These are phyloP conservation scores for Apostichopus japonicus DNA, from an alignment of 35 echinoderm and acorn worm genomes.

Conservation along the genomic window DNA sequence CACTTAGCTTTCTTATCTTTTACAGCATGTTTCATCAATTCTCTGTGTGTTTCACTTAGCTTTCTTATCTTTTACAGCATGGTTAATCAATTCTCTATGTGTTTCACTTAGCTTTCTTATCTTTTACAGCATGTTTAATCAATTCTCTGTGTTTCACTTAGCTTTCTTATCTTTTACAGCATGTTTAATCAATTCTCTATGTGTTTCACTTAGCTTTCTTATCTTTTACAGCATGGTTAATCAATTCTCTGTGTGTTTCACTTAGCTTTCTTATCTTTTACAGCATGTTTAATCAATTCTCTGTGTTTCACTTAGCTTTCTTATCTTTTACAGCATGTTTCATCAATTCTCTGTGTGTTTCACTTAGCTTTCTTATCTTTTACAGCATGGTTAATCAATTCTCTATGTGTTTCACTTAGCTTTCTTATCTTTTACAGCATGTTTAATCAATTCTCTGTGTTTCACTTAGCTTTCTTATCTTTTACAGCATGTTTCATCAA, in stretches of 20 bases:
- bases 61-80: conserved; percentile 43
- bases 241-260: conserved; percentile 18
- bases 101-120: conserved; percentile 57
- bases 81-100: conserved; percentile 12
- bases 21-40: background rate
- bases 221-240: conserved; percentile 13
- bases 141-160: conserved; percentile 24
- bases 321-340: conserved; percentile 21
- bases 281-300: background rate
- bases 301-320: conserved; percentile 52
- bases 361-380: conserved; percentile 64
- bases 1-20: conserved; percentile 64
- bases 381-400: background rate
- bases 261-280: conserved; percentile 56
- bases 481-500: background rate
- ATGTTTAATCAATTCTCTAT: conserved; percentile 5
- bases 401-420: conserved; percentile 31
- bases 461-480: conserved; percentile 61
- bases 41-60: conserved; percentile 29
- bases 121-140: conserved; percentile 5
- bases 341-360: conserved; percentile 18
- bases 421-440: conserved; percentile 43
- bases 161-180: conserved; percentile 48
- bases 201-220: conserved; percentile 56
- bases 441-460: conserved; percentile 10